These are phyloP conservation scores for Andrena dorsata DNA, from an alignment of 2,888 invertebrate species.

Conservation along the genomic window DNA sequence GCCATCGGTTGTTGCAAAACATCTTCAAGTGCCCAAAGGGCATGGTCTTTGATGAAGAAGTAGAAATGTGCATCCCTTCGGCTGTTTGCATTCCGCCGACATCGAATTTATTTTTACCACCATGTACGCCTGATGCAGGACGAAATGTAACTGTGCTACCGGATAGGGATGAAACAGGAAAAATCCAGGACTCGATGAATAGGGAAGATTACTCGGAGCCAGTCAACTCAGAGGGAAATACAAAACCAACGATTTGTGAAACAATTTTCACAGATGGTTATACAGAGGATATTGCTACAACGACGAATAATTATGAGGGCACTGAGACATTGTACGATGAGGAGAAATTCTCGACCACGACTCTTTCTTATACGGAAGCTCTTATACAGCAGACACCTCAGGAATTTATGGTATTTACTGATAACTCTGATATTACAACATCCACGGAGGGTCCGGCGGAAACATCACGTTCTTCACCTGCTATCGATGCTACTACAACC, in stretches of 20 bases:
- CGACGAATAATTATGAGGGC: background rate
- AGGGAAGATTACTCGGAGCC: background rate
- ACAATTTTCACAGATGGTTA: background rate
- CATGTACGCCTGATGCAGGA: background rate
- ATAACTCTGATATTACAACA: background rate
- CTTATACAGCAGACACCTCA: background rate
- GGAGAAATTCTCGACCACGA: background rate
- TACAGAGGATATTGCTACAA: background rate
- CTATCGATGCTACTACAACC: background rate
- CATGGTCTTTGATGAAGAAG: conserved; percentile 69
- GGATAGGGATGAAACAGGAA: background rate
- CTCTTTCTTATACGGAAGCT: background rate
- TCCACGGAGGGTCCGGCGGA: conserved; percentile 10
- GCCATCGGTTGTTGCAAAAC: conserved; percentile 80
- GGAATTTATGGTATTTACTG: background rate
- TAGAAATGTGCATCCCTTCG: conserved; percentile 63
- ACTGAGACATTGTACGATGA: too few species aligned
- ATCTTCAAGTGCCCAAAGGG: conserved; percentile 78
- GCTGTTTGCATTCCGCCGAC: conserved; percentile 18
- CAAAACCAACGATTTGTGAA: background rate
- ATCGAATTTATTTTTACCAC: background rate
- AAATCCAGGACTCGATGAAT: background rate
- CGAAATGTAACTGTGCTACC: background rate
- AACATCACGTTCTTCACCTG: conserved; percentile 13
- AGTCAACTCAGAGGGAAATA: background rate